Percentiles rank a stretch among this genome's conserved stretches.
phyloP scores from a whole-genome alignment of 2,797 vertebrate genomes.

The Percopsis omiscomaycus region DNA sequence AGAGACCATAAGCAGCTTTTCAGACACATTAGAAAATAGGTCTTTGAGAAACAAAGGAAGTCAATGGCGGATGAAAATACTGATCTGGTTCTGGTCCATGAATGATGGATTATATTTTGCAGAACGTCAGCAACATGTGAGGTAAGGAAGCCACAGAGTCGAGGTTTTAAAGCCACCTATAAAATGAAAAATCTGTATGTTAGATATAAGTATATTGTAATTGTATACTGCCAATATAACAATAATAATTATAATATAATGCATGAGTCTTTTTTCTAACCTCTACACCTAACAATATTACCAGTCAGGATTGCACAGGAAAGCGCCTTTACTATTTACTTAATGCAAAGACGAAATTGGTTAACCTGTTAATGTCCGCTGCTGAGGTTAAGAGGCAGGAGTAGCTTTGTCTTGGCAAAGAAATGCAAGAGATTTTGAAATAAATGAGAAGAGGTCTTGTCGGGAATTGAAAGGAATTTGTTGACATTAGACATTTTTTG shows the following conservation, averaged over 20 bases:
- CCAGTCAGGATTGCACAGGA: constrained; percentile 24
- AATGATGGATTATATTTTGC: too few relatives aligned
- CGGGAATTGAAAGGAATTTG: constrained; percentile 29
- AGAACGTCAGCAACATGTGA: too few relatives aligned
- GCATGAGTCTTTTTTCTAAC: constrained; percentile 13
- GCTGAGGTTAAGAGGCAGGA: constrained; percentile 33
- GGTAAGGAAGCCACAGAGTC: too few relatives aligned
- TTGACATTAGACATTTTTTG: constrained; percentile 1
- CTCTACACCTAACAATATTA: constrained; percentile 30
- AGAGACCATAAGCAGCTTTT: too few relatives aligned
- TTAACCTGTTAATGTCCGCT: constrained; percentile 46
- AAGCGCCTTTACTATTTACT: constrained; percentile 3
- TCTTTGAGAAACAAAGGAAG: too few relatives aligned
- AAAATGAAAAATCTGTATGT: constrained; percentile 24
- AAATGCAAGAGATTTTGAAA: constrained; percentile 30
- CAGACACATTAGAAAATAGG: too few relatives aligned
- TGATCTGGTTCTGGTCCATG: too few relatives aligned
- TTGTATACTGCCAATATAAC: too few relatives aligned
- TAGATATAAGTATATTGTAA: too few relatives aligned
- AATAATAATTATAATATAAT: too few relatives aligned
- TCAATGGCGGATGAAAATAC: too few relatives aligned
- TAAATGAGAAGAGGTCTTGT: constrained; percentile 28
- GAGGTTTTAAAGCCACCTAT: constrained; percentile 24
- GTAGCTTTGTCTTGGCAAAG: constrained; percentile 33
- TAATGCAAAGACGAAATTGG: too few relatives aligned